Evolutionary conservation across 2,797 vertebrate genomes (phyloP), one percentile per base, ranked within the genome.

Genomic region (Pangasius krempfi): DNA sequence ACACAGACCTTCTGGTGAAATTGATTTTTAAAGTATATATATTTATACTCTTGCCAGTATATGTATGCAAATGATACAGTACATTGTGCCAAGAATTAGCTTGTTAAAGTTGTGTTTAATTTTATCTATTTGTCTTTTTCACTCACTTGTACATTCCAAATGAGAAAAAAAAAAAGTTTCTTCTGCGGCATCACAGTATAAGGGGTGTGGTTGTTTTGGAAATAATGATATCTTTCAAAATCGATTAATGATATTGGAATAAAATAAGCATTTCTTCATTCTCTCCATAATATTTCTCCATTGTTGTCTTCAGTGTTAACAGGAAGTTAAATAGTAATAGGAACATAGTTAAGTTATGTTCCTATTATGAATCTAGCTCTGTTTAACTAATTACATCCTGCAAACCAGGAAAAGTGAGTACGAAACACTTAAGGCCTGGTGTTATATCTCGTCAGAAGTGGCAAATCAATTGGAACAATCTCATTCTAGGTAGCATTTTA

Each of bases 41-140:
- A 91, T 90, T 88, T 88, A 92, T 87, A 91, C 86, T 81, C 60
- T 91, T 91, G 78, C 85, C 90, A 79, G 83, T 91, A 89, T 91
- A 92, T 92, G 88, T 92, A 92, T 91, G 88, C 89, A 92, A 78
- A 89, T 89, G 90, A 91, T 91, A 92, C 89, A 91, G 87, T 91
- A 90, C 80, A 86, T 91, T 90, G 89, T 90, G 92, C 90, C 86
- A 90, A 92, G 91, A 91, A 88, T 80, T 92, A 88, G 89, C 89
- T 91, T 90, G 86, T 91, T 88, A 30, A 86, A 89, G 88, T 88
- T 88, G 88, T 88, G 82, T 90, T 84, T 86, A 64, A 87, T 89
- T 89, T 89, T 37, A 88, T 89, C 85, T 90, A 22, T 87, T 89
- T 90, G 86, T 90, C 56, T 62, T 88, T 89, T 89, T 89, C 86